Conservation (phyloP, 2,888 invertebrate genomes). For the Epinotia bilunana region DNA sequence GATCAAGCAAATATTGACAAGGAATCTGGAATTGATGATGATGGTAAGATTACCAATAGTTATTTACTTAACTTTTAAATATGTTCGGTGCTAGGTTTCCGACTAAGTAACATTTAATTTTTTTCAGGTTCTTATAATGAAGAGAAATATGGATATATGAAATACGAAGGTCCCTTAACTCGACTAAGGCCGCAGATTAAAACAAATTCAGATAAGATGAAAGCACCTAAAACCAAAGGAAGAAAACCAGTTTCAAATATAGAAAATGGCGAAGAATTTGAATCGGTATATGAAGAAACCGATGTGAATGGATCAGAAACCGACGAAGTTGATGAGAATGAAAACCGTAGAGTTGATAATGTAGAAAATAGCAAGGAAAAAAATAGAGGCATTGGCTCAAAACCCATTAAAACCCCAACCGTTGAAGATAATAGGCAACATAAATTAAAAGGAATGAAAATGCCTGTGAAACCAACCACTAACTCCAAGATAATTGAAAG, state of each 20-base stretch:
- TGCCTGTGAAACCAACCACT: neutral
- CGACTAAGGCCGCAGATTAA: slow-evolving; percentile 42
- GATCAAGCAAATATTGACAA: slow-evolving; percentile 66
- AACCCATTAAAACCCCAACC: neutral
- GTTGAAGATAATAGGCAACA: neutral
- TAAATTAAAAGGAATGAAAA: neutral
- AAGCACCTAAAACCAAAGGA: slow-evolving; percentile 24
- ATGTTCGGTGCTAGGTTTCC: neutral
- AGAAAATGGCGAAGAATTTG: neutral
- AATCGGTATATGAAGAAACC: neutral
- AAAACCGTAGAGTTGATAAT: neutral
- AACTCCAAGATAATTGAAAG: neutral
- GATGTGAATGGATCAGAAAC: slow-evolving; percentile 1
- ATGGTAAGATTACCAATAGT: slow-evolving; percentile 60
- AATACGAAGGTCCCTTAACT: slow-evolving; percentile 55
- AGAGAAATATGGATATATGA: slow-evolving; percentile 68
- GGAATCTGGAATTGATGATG: slow-evolving; percentile 65
- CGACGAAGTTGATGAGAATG: neutral
- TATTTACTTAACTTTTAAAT: neutral
- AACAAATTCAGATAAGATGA: slow-evolving; percentile 42
- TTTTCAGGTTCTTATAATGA: slow-evolving; percentile 72
- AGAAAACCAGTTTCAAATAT: slow-evolving; percentile 6
- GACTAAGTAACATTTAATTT: slow-evolving; percentile 14
- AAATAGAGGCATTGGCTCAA: neutral
- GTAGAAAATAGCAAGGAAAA: neutral